Conservation (phyloP, 2,888 invertebrate genomes). For the Atrina japonica region DNA sequence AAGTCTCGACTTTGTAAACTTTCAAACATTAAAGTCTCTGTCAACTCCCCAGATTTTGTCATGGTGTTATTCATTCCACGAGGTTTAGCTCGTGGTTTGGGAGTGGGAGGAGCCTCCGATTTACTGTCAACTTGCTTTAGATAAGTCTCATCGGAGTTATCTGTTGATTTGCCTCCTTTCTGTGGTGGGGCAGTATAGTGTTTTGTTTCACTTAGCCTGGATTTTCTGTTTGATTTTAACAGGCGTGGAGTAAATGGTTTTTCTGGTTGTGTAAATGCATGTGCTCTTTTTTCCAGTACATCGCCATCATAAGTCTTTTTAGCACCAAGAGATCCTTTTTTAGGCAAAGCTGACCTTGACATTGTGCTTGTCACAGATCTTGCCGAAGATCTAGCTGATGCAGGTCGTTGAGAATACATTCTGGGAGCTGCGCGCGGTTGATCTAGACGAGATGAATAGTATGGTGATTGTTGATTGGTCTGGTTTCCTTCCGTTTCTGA, state of each 20-base stretch:
- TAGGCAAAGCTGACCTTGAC: conserved; percentile 49
- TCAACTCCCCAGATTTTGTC: conserved; percentile 50
- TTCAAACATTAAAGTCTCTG: conserved; percentile 70
- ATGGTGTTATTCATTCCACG: conserved; percentile 34
- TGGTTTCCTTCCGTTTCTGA: conserved; percentile 20
- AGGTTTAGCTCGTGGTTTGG: conserved; percentile 54
- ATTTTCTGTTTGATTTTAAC: conserved; percentile 73
- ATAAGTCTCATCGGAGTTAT: conserved; percentile 25
- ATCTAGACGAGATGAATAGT: conserved; percentile 19
- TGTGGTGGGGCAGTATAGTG: conserved; percentile 76
- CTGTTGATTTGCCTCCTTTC: conserved; percentile 39
- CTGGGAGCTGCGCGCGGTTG: background rate
- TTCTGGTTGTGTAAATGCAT: conserved; percentile 75
- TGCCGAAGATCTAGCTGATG: conserved; percentile 52
- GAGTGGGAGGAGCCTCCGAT: conserved; percentile 34
- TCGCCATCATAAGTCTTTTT: conserved; percentile 72
- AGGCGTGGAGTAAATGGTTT: conserved; percentile 79
- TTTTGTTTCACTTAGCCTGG: conserved; percentile 74
- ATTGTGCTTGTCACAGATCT: conserved; percentile 55
- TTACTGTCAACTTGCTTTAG: conserved; percentile 30
- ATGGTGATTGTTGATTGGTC: conserved; percentile 21
- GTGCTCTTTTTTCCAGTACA: conserved; percentile 70
- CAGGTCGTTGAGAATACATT: conserved; percentile 43
- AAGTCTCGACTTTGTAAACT: conserved; percentile 76
- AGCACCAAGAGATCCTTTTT: conserved; percentile 38